Conservation (phyloP, 2,888 invertebrate genomes). For the Iselma pallidipennis region DNA sequence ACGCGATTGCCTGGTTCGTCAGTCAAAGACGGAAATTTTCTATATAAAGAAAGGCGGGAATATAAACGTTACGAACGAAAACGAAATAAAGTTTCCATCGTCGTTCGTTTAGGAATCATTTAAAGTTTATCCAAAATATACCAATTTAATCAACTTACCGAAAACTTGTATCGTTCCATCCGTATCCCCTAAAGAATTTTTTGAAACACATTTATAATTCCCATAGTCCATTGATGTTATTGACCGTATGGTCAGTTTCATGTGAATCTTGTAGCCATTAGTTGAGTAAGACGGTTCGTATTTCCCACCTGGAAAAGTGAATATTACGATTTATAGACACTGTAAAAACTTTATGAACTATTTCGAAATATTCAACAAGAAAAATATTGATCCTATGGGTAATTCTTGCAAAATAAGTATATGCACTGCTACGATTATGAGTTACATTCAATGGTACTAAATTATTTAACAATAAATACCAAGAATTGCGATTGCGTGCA, state of each 20-base stretch:
- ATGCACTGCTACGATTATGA: too few species aligned
- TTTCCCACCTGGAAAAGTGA: slow-evolving; percentile 46
- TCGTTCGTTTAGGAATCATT: slow-evolving; percentile 21
- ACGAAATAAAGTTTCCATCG: slow-evolving; percentile 17
- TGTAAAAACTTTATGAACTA: slow-evolving; percentile 14
- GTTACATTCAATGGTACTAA: neutral
- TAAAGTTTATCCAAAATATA: slow-evolving; percentile 24
- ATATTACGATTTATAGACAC: slow-evolving; percentile 12
- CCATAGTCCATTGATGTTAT: slow-evolving; percentile 66
- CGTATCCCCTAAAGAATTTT: slow-evolving; percentile 74
- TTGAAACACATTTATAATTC: slow-evolving; percentile 73
- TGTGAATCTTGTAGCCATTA: slow-evolving; percentile 72
- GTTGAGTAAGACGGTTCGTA: slow-evolving; percentile 70
- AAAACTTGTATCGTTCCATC: slow-evolving; percentile 75
- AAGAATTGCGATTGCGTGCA: neutral
- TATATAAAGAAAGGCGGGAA: neutral
- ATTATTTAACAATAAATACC: neutral
- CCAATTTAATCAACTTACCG: slow-evolving; percentile 60
- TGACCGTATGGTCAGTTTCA: slow-evolving; percentile 70
- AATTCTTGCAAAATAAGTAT: neutral
- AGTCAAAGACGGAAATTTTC: slow-evolving; percentile 40
- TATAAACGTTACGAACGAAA: neutral
- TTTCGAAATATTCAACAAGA: slow-evolving; percentile 13
- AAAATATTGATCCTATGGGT: slow-evolving; percentile 15
- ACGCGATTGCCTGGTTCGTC: slow-evolving; percentile 40